Evolutionary conservation across 1,140 invertebrate species (phyloP), one percentile per base, ranked within the genome.

Genomic region (Steinernema khuongi): DNA sequence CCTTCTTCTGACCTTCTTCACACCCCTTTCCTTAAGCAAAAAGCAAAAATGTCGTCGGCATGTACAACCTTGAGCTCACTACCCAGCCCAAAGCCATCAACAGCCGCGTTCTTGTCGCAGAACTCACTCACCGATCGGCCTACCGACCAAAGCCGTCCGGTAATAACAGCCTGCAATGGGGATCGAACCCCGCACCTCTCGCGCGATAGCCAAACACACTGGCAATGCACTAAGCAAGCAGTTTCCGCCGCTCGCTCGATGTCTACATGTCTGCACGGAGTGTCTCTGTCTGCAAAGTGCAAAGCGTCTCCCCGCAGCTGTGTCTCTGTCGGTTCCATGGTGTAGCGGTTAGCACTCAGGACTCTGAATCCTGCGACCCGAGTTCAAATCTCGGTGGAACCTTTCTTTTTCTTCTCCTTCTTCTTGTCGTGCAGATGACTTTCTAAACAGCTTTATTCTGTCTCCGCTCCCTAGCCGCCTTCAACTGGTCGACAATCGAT

Each of bases 351-450:
- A 81, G 74, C 81, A 83, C 81, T 79, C 76, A 81, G 82, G 74
- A 80, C 79, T 79, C 72, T 79, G 79, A 81, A 84, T 83, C 81
- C 81, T 80, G 78, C 79, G 71, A 83, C 74, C 76, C 75, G 80
- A 81, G 79, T 82, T 83, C 75, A 77, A 80, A 79, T 82, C 79
- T 80, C 76, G 72, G 78, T 80, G 75, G 69, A 43, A 77, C 80
- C 76, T 78, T 11, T 11, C 36, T 7, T 41, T 41, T 41, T 41
- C 7, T n/a, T 41, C 7, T 41, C n/a, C n/a, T 41, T n/a, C 36
- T n/a, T n/a, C n/a, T n/a, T n/a, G n/a, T n/a, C n/a, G n/a, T n/a
- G n/a, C n/a, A n/a, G n/a, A n/a, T n/a, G n/a, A n/a, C n/a, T n/a
- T n/a, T n/a, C n/a, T n/a, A n/a, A n/a, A n/a, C n/a, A n/a, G n/a